Conservation (phyloP, 35 echinoderm and acorn worm genomes). For the Apostichopus japonicus region DNA sequence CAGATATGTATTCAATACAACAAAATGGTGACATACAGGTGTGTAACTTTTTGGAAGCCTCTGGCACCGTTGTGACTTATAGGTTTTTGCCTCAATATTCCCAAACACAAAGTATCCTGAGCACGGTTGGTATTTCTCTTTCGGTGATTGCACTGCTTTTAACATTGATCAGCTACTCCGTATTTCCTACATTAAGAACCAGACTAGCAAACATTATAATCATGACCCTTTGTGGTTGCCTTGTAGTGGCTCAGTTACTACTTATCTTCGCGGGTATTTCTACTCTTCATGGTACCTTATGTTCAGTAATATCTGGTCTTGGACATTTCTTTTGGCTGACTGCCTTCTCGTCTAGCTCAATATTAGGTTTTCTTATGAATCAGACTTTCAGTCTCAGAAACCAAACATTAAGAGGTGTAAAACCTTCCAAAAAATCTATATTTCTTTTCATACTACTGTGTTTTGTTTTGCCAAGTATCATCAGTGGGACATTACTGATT, state of each 20-base stretch:
- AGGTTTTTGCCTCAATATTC: constrained; percentile 18
- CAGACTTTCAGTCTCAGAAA: constrained; percentile 28
- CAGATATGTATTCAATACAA: constrained; percentile 2
- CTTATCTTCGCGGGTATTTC: constrained; percentile 9
- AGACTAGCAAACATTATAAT: constrained; percentile 1
- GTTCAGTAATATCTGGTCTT: background rate
- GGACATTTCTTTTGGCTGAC: constrained; percentile 44
- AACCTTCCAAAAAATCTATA: background rate
- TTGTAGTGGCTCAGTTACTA: constrained; percentile 6
- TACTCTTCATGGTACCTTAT: background rate
- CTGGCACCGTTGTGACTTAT: background rate
- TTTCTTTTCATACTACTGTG: background rate
- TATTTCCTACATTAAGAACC: background rate
- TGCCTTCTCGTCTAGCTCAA: constrained; percentile 4
- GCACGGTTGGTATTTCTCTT: constrained; percentile 18
- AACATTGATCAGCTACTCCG: constrained; percentile 21
- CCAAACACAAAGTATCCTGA: background rate
- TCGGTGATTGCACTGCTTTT: background rate
- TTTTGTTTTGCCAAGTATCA: background rate
- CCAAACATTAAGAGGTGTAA: background rate
- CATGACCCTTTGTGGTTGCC: constrained; percentile 18
- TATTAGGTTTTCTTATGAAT: background rate
- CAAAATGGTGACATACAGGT: constrained; percentile 18
- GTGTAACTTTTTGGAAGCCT: background rate
- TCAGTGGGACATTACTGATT: constrained; percentile 10